Conservation (phyloP, 2,888 invertebrate genomes). For the Psococerastis gibbosa region DNA sequence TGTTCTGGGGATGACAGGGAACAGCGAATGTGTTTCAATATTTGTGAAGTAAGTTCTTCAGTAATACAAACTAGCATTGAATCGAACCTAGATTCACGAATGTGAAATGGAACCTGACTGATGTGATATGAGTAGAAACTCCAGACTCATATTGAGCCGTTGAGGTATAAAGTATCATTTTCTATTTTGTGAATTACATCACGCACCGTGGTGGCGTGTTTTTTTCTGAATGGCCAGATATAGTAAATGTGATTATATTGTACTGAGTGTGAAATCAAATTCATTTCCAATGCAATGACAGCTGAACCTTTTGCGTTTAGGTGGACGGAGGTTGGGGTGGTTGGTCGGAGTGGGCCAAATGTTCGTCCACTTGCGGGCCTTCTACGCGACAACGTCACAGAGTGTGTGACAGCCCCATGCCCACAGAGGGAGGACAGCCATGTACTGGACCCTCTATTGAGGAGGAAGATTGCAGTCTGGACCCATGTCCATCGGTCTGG, state of each 20-base stretch:
- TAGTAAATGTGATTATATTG: too few species aligned
- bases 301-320: too few species aligned
- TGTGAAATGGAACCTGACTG: too few species aligned
- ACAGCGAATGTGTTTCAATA: constrained; percentile 29
- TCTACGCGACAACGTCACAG: constrained; percentile 25
- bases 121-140: too few species aligned
- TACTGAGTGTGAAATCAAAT: too few species aligned
- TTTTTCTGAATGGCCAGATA: too few species aligned
- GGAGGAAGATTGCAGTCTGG: constrained; percentile 25
- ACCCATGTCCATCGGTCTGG: constrained; percentile 29
- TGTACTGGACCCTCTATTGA: constrained; percentile 26
- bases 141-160: constrained; percentile 17
- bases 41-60: constrained; percentile 30
- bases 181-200: too few species aligned
- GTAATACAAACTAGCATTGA: too few species aligned
- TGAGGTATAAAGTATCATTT: too few species aligned
- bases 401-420: constrained; percentile 26
- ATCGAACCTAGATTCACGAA: too few species aligned
- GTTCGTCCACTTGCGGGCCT: constrained; percentile 27
- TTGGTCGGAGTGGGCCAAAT: constrained; percentile 28
- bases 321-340: constrained; percentile 25
- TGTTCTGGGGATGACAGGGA: constrained; percentile 24
- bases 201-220: too few species aligned
- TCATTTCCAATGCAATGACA: too few species aligned
- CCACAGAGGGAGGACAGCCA: constrained; percentile 25